phyloP scores from a whole-genome alignment of 1,140 invertebrate genomes.

The Drosophila truncata region DNA sequence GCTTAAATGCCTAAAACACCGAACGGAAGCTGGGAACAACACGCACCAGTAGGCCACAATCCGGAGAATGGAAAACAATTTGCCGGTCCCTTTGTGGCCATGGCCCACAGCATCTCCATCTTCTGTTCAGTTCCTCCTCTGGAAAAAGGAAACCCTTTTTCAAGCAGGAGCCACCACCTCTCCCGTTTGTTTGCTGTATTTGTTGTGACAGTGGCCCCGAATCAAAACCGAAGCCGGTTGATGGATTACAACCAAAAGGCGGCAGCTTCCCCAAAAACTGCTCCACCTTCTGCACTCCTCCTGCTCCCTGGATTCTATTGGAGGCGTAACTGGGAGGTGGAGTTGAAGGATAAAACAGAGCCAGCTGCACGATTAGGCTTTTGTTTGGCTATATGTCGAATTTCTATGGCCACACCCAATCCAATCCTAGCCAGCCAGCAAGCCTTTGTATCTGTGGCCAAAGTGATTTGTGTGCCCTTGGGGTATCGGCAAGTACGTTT shows the following conservation, averaged over 20 bases:
- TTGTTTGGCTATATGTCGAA: conserved; percentile 81
- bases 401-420: conserved; percentile 77
- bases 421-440: conserved; percentile 16
- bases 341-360: neutral
- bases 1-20: conserved; percentile 74
- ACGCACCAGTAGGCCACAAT: conserved; percentile 40
- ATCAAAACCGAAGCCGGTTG: conserved; percentile 62
- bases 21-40: conserved; percentile 43
- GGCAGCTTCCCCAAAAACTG: conserved; percentile 47
- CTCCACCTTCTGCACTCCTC: conserved; percentile 15
- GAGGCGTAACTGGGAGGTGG: conserved; percentile 45
- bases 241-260: conserved; percentile 83
- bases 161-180: conserved; percentile 12
- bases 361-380: conserved; percentile 81
- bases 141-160: conserved; percentile 13
- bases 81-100: conserved; percentile 57
- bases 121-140: neutral
- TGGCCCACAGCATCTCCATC: conserved; percentile 24
- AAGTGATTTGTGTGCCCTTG: conserved; percentile 78
- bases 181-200: conserved; percentile 54
- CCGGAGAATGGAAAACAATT: conserved; percentile 74
- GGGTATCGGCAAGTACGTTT: conserved; percentile 74
- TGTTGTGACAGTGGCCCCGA: conserved; percentile 62
- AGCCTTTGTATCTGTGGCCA: conserved; percentile 71
- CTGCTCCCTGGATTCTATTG: conserved; percentile 10